These are phyloP conservation scores for Anhinga rufa DNA, from an alignment of 2,113 vertebrate species.

Conservation along the genomic window DNA sequence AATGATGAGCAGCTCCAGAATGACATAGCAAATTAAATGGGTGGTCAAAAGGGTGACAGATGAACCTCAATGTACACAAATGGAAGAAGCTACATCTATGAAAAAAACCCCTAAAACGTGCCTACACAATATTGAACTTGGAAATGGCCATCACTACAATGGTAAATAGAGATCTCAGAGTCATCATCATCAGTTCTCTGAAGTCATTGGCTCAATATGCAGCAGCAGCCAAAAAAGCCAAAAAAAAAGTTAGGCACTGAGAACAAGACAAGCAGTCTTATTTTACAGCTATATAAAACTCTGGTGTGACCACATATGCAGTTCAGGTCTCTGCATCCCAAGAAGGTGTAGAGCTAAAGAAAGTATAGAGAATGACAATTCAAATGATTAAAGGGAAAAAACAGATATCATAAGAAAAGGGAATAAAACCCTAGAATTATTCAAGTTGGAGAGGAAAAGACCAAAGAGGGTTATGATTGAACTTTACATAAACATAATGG, in stretches of 20 bases:
- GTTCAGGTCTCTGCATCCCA: not conserved
- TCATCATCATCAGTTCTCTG: not conserved
- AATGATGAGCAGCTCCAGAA: not conserved
- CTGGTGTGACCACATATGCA: not conserved
- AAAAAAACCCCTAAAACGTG: not conserved
- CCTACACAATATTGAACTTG: rapidly evolving
- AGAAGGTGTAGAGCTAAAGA: not conserved
- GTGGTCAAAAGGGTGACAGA: not conserved
- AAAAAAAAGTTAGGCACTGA: not conserved
- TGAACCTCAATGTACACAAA: not conserved
- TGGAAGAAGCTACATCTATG: not conserved
- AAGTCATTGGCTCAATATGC: not conserved
- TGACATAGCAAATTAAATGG: not conserved
- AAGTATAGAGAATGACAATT: not conserved
- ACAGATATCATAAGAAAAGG: not conserved
- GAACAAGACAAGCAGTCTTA: not conserved
- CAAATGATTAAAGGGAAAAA: not conserved
- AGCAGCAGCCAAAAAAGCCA: not conserved
- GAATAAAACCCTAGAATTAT: not conserved
- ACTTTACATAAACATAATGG: not conserved
- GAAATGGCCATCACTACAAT: not conserved
- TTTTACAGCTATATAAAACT: not conserved
- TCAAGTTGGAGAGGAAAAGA: not conserved
- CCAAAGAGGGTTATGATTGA: not conserved
- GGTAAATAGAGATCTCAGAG: not conserved